Evolutionary conservation across 1,140 invertebrate species (phyloP), one percentile per base, ranked within the genome.

Genomic region (Trichonephila clavipes): DNA sequence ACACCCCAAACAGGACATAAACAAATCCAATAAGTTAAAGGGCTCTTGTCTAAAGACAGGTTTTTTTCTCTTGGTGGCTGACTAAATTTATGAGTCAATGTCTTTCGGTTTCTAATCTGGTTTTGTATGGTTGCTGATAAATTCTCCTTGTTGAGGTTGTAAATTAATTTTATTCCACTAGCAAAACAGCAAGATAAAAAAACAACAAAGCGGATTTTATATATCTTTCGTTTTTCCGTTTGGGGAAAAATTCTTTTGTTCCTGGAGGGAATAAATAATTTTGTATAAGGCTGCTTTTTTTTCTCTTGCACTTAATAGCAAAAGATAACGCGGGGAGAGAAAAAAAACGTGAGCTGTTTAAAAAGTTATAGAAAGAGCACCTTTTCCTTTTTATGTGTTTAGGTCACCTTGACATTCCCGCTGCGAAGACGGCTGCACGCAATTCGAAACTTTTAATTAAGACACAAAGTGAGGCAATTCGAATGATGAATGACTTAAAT

Each of bases 401-500:
- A 21, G 66, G 66, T 69, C 66, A 69, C 66, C 66, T 69, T 69
- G 66, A 69, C 66, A 69, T 69, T 69, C 66, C 66, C 24, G 66
- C 66, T 14, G 21, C 6, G 66, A 28, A 69, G 66, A 69, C 66
- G 66, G 66, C n/a, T 14, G 66, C 66, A 69, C 66, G 66, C 66
- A n/a, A 69, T 66, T 24, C 21, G 24, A 69, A 24, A 12, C n/a
- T 40, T 40, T 24, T 24, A 69, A 69, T 69, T 69, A 69, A 69
- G 66, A 69, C 66, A 14, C 24, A n/a, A 28, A 69, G 24, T 69
- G 66, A 69, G n/a, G 66, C 66, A 69, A 69, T 69, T 69, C 7
- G 24, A 69, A 28, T 69, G 66, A 69, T 69, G n/a, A n/a, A 24
- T 69, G 66, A 69, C 34, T 69, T 69, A 69, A 69, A 14, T 51